Percentiles rank a stretch among this genome's conserved stretches.
These are phyloP conservation scores for Pseudococcus viburni DNA, from an alignment of 2,888 invertebrate species.

Conservation along the genomic window DNA sequence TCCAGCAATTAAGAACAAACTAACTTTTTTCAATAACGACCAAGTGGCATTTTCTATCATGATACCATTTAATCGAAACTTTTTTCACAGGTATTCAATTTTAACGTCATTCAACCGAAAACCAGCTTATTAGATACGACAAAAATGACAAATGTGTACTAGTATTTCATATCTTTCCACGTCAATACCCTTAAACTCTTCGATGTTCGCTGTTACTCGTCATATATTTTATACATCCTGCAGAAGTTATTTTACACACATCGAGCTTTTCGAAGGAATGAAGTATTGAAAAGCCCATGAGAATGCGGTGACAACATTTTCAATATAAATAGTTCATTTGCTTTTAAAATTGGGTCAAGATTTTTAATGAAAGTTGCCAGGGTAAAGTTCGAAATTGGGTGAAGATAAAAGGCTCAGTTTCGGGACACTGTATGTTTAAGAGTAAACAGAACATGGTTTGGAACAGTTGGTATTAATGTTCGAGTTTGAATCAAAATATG, in stretches of 20 bases:
- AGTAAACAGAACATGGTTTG: neutral
- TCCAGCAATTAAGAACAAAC: no score
- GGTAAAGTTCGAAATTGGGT: neutral
- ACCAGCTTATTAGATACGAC: no score
- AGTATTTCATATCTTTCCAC: neutral
- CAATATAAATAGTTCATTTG: conserved; percentile 1
- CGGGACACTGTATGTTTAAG: neutral
- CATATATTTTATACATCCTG: neutral
- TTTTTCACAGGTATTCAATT: no score
- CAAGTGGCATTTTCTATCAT: no score
- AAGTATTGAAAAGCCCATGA: neutral
- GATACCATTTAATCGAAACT: no score
- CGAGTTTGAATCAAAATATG: neutral
- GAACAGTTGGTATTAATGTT: conserved; percentile 14
- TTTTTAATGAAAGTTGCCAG: conserved; percentile 1
- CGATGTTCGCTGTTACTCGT: neutral
- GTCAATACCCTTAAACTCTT: neutral
- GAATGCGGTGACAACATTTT: neutral
- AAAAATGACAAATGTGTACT: no score
- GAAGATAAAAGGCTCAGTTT: neutral
- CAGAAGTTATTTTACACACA: neutral
- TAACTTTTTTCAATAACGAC: no score
- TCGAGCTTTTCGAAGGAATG: neutral
- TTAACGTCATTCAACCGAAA: no score
- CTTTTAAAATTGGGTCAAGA: conserved; percentile 21